Conservation (phyloP, 2,797 vertebrate genomes). For the Galagoides demidoff region DNA sequence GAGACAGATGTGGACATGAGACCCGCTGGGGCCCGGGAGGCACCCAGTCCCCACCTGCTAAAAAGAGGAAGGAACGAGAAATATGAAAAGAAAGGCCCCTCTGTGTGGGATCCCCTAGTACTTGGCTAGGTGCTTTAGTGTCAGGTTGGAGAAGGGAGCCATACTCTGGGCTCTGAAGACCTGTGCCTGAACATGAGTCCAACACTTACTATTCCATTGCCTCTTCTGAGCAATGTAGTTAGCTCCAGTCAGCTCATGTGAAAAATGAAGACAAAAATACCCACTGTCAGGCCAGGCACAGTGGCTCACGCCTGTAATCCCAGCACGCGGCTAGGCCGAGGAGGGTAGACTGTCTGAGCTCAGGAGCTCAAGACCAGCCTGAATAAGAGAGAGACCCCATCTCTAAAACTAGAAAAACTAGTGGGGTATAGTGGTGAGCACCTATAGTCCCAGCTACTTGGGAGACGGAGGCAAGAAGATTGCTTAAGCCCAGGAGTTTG, state of each 20-base stretch:
- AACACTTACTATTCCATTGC: neutral
- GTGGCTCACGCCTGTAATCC: too few relatives aligned
- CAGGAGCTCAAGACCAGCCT: too few relatives aligned
- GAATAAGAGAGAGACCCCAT: too few relatives aligned
- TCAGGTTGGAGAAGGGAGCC: neutral
- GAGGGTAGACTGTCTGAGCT: too few relatives aligned
- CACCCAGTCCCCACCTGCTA: neutral
- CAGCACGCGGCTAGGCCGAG: too few relatives aligned
- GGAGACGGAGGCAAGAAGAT: too few relatives aligned
- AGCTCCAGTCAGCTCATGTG: neutral
- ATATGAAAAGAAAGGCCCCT: rapidly evolving
- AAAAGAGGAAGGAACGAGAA: neutral
- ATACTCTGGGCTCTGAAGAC: neutral
- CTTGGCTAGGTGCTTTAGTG: neutral
- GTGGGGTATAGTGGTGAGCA: too few relatives aligned
- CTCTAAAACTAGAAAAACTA: too few relatives aligned
- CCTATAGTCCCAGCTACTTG: too few relatives aligned
- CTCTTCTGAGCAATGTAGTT: neutral
- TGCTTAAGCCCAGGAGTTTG: too few relatives aligned
- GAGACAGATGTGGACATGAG: neutral
- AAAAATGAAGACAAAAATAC: neutral
- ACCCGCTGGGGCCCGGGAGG: neutral
- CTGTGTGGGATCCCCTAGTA: neutral
- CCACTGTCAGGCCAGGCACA: neutral
- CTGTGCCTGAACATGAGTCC: neutral